Percentiles rank a stretch among this genome's conserved stretches.
These are phyloP conservation scores for Liolophura sinensis DNA, from an alignment of 1,140 invertebrate genomes.

Conservation along the genomic window DNA sequence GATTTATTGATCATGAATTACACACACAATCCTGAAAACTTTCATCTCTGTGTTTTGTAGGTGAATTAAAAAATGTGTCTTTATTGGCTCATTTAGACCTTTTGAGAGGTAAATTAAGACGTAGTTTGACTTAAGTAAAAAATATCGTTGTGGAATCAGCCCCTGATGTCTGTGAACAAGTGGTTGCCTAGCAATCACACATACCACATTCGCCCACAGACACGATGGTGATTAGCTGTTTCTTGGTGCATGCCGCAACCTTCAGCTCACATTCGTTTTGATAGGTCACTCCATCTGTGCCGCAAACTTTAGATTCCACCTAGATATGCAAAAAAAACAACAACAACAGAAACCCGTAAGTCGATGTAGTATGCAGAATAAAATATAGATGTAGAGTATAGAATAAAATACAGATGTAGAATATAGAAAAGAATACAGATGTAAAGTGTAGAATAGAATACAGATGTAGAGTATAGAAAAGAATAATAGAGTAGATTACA, in stretches of 20 bases:
- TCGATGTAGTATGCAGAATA: not conserved
- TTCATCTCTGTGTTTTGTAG: too few relatives aligned
- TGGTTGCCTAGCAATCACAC: constrained; percentile 40
- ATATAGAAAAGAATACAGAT: not conserved
- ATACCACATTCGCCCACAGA: constrained; percentile 86
- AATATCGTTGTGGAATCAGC: too few relatives aligned
- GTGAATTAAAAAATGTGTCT: not conserved
- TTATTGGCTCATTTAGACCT: not conserved
- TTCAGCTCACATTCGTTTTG: constrained; percentile 75
- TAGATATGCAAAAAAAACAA: constrained; percentile 18
- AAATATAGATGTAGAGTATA: not conserved
- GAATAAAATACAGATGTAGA: not conserved
- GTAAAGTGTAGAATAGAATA: not conserved
- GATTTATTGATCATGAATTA: too few relatives aligned
- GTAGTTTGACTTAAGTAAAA: not conserved
- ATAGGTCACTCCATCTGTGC: constrained; percentile 78
- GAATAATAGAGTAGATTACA: not conserved
- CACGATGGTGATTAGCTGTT: constrained; percentile 77
- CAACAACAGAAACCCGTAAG: not conserved
- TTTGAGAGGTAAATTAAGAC: not conserved
- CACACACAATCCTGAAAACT: too few relatives aligned
- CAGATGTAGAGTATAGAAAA: not conserved
- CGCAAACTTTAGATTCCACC: constrained; percentile 70
- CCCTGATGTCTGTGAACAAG: not conserved
- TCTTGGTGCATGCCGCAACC: constrained; percentile 78